Evolutionary conservation across 2,888 invertebrate species (phyloP).

Genomic region (Cinara cedri): DNA sequence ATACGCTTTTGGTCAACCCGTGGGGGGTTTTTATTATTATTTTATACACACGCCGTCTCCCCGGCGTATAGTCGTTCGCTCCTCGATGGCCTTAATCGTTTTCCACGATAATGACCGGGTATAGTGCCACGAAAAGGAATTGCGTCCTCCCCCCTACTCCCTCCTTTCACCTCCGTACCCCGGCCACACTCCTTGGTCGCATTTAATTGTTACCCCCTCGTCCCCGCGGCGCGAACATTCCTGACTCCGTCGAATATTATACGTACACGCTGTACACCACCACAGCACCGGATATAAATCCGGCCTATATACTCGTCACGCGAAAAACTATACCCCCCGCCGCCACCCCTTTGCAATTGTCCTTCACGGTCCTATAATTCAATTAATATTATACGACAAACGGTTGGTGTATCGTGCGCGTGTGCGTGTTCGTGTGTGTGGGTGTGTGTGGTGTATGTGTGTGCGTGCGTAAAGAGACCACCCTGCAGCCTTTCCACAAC

Average conservation of each 20-base stretch:
- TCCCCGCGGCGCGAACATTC: background rate
- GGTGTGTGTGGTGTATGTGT: background rate
- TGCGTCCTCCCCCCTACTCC: background rate
- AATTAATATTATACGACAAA: constrained; percentile 46
- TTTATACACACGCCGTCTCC: constrained; percentile 19
- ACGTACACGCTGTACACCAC: background rate
- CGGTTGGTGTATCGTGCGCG: too few species aligned
- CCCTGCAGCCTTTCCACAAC: background rate
- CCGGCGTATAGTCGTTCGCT: background rate
- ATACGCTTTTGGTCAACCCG: constrained; percentile 4
- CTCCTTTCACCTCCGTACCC: background rate
- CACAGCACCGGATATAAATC: background rate
- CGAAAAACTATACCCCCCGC: constrained; percentile 29
- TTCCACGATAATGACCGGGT: constrained; percentile 39
- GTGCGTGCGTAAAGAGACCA: background rate
- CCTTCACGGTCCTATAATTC: constrained; percentile 42
- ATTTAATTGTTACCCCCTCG: constrained; percentile 41
- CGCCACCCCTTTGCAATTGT: background rate
- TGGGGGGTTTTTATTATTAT: constrained; percentile 45
- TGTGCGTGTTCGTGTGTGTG: too few species aligned
- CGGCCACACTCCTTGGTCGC: constrained; percentile 1
- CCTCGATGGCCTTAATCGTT: constrained; percentile 45
- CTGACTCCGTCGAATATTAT: background rate
- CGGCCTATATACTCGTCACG: constrained; percentile 19
- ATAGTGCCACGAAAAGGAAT: constrained; percentile 13